Base-by-base conservation (phyloP, 2,797 vertebrate genomes). In the Dermochelys coriacea region DNA sequence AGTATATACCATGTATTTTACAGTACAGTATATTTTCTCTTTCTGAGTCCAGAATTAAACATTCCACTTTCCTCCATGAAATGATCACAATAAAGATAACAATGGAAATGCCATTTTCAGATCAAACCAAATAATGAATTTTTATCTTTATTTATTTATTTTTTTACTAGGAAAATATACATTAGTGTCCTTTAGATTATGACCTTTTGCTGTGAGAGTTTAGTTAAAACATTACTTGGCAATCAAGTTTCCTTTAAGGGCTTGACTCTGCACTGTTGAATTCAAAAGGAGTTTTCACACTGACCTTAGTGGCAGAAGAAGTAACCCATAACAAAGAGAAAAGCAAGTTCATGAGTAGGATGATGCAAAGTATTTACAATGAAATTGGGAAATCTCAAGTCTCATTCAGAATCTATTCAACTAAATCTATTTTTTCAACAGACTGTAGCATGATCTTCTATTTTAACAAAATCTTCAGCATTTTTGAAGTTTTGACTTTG, bases 361-460 rank as follows among this genome's bases (percentile, higher is more conserved):
- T 47, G 21, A 6, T 59, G 83, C 82, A 12, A 7, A 84, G 16
- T n/a, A 74, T 18, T 16, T 41, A 41, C 4, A 82, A 51, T 50
- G 74, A 78, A 80, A 78, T 3, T 27, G 15, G 49, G 93, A 90
- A 85, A 87, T 57, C 47, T 7, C 34, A 12, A 37, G 51, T 16
- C 15, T 84, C 18, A n/a, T n/a, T 91, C 7, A 71, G 0, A 0
- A 8, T 64, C 94, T 91, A 92, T 88, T 52, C 37, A 68, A 49
- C 29, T 87, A n/a, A 31, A 41, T 95, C 34, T 68, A n/a, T 91
- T 80, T 93, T 96, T 52, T 95, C n/a, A 82, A 84, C 14, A 4
- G 93, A 31, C 57, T 88, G 10, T 77, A 47, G 68, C 89, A 37
- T 64, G 2, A 82, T 89, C 51, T 79, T 51, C 77, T 52, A 14